Evolutionary conservation across 1,140 invertebrate species (phyloP), one percentile per base, ranked within the genome.

Genomic region (Zaprionus capensis): DNA sequence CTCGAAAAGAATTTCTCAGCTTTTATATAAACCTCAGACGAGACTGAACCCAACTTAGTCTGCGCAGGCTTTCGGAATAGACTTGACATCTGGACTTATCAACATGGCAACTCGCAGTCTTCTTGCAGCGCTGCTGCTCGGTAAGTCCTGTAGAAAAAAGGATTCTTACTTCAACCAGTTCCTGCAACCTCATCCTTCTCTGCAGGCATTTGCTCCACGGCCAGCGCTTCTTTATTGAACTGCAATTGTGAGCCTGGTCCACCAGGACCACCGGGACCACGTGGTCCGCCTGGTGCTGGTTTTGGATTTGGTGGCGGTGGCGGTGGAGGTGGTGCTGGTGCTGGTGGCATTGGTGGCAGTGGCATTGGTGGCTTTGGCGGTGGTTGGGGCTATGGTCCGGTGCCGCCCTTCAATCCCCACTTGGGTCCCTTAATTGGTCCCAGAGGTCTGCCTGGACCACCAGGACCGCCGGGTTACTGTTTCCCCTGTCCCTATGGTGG

Each of bases 161-260:
- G 12, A 65, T 34, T 28, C 20, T 6, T 0, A 5, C 22, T 24
- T 28, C 2, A 28, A 7, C 6, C 17, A n/a, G 17, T 6, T n/a
- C 9, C 38, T 61, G 24, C 59, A 61, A 55, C 28, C 26, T 17
- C 6, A 20, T 49, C 22, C 20, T 41, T 49, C 6, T n/a, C 14
- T 24, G 5, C 17, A 88, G 84, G 85, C 7, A 5, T 85, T n/a
- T 77, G 14, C 6, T 49, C 63, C 2, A 36, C 15, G 20, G 49
- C 49, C 9, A 36, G n/a, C 3, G 87, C 74, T 15, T 78, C 86
- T 4, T 49, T 90, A 15, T 46, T 86, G 51, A 87, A 82, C 26
- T 90, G 86, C 49, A 77, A 69, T 6, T 90, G 86, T 69, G 87
- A 91, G 28, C 72, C 87, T 17, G 85, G 85, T 14, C 59, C 80